These are phyloP conservation scores for Campaea margaritaria DNA, from an alignment of 2,888 invertebrate species.

Conservation along the genomic window DNA sequence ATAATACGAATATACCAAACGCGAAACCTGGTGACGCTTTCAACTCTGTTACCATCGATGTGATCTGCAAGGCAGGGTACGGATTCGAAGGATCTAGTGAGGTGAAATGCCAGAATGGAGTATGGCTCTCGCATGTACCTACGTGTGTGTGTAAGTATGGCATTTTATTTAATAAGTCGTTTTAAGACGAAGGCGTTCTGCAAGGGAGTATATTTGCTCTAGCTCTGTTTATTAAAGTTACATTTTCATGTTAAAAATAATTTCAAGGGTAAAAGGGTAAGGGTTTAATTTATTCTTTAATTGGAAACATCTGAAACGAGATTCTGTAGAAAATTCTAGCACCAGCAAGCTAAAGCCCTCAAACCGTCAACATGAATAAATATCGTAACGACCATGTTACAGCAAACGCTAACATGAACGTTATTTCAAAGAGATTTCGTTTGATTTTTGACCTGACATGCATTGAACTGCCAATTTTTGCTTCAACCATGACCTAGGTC, in stretches of 20 bases:
- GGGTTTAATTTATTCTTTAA: too few species aligned
- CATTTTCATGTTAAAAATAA: too few species aligned
- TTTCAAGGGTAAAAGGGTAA: too few species aligned
- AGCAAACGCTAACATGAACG: too few species aligned
- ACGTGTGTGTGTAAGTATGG: conserved; percentile 40
- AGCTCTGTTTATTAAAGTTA: background rate
- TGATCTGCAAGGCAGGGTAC: background rate
- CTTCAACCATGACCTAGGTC: background rate
- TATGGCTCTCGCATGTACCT: conserved; percentile 5
- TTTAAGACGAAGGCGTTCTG: background rate
- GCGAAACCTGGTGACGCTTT: conserved; percentile 6
- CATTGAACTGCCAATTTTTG: too few species aligned
- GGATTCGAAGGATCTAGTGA: conserved; percentile 1
- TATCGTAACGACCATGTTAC: too few species aligned
- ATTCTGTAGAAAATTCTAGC: too few species aligned
- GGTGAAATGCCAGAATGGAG: background rate
- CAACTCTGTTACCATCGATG: conserved; percentile 2
- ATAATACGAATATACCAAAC: background rate
- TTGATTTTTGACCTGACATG: too few species aligned
- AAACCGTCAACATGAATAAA: too few species aligned
- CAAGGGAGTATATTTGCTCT: background rate
- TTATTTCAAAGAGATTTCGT: background rate
- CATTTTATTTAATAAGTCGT: background rate
- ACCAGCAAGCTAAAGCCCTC: too few species aligned
- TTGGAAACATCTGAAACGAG: too few species aligned